Percentiles rank a stretch among this genome's conserved stretches.
Evolutionary conservation across 2,888 invertebrate species (phyloP).

Genomic region (Apamea monoglypha): DNA sequence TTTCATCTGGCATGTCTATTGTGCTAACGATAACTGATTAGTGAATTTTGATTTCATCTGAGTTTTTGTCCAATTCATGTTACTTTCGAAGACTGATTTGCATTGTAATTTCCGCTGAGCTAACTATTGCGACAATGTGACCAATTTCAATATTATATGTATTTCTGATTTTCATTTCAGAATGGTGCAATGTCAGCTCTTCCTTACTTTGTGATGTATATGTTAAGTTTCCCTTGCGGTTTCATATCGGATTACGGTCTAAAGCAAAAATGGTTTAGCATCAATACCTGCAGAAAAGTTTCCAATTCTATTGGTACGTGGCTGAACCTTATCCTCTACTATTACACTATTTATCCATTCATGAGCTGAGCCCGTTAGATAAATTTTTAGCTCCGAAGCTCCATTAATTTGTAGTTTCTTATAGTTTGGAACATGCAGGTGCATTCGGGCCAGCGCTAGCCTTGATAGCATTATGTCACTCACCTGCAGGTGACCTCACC

Average conservation of each 20-base stretch:
- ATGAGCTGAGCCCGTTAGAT: conserved; percentile 6
- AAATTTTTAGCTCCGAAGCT: neutral
- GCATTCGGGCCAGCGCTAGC: conserved; percentile 92
- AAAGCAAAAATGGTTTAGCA: conserved; percentile 86
- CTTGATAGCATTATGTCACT: conserved; percentile 91
- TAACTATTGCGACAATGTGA: neutral
- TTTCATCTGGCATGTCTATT: neutral
- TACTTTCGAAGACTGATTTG: neutral
- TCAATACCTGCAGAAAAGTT: conserved; percentile 86
- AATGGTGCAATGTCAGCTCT: conserved; percentile 93
- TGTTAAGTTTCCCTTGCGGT: conserved; percentile 86
- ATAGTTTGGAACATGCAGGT: conserved; percentile 78
- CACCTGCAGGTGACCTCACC: conserved; percentile 84
- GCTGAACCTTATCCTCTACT: neutral
- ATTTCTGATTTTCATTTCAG: conserved; percentile 71
- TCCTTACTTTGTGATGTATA: conserved; percentile 94
- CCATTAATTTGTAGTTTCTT: conserved; percentile 9
- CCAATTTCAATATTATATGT: neutral
- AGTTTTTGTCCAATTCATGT: neutral
- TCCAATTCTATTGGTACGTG: conserved; percentile 80
- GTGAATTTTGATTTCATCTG: neutral
- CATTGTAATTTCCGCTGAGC: neutral
- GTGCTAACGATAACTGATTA: neutral
- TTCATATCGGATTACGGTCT: conserved; percentile 90
- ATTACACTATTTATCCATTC: neutral